Percentiles rank a stretch among this genome's conserved stretches.
Conservation (phyloP, 1,140 invertebrate species). For the Procambarus virginalis region DNA sequence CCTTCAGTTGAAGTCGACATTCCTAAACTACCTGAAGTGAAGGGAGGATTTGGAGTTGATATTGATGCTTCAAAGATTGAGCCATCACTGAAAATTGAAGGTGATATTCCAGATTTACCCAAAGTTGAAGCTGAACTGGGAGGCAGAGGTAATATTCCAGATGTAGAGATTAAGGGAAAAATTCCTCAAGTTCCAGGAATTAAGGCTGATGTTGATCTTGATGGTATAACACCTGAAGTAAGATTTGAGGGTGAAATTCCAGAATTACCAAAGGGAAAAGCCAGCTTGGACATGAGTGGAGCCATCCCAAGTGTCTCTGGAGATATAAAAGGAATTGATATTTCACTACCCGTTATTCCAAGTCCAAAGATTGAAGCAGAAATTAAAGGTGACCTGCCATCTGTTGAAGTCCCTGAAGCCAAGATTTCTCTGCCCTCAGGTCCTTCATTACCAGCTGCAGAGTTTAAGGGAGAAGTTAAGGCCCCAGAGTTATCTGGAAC, state of each 20-base stretch:
- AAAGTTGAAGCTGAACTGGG: slow-evolving; percentile 10
- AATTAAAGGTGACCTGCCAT: not conserved
- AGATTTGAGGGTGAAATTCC: slow-evolving; percentile 19
- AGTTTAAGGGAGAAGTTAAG: slow-evolving; percentile 44
- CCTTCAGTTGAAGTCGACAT: slow-evolving; percentile 19
- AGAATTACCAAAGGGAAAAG: slow-evolving; percentile 4
- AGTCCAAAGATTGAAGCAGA: slow-evolving; percentile 27
- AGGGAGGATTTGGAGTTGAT: not conserved
- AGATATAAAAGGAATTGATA: not conserved
- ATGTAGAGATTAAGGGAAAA: slow-evolving; percentile 9
- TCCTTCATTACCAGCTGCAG: not conserved
- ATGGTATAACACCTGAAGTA: slow-evolving; percentile 21
- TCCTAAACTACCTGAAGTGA: not conserved
- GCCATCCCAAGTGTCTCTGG: slow-evolving; percentile 2
- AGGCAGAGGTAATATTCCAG: not conserved
- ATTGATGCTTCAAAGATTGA: slow-evolving; percentile 15
- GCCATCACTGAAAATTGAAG: slow-evolving; percentile 5
- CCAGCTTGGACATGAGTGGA: not conserved
- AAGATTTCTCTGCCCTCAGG: slow-evolving; percentile 1
- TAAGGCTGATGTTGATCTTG: slow-evolving; percentile 26
- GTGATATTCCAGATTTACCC: slow-evolving; percentile 33
- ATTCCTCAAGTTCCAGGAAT: not conserved
- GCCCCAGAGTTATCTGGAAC: slow-evolving; percentile 26
- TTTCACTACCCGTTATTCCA: slow-evolving; percentile 24
- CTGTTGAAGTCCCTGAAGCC: slow-evolving; percentile 1